phyloP scores from a whole-genome alignment of 2,797 vertebrate species.

The Xiphorhynchus erythropygius region DNA sequence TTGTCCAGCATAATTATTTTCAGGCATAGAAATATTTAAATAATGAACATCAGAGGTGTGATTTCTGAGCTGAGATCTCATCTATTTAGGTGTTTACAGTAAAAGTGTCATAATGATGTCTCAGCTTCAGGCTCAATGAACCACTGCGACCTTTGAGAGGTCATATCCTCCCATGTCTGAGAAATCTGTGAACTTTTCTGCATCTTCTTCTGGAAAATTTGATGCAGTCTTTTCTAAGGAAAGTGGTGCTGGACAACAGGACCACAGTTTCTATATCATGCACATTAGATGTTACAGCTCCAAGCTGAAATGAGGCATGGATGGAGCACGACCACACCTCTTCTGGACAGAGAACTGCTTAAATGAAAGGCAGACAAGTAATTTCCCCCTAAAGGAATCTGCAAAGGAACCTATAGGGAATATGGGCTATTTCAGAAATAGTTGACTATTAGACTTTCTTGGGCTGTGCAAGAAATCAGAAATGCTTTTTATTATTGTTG shows the following conservation, averaged over 20 bases:
- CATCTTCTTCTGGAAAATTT: background rate
- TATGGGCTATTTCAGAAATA: background rate
- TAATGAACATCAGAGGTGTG: background rate
- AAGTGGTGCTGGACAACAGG: background rate
- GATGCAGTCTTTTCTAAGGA: background rate
- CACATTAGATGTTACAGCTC: background rate
- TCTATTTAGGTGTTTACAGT: background rate
- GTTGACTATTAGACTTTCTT: background rate
- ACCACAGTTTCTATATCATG: background rate
- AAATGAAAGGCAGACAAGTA: background rate
- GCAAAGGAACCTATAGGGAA: background rate
- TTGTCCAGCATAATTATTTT: slow-evolving; percentile 13
- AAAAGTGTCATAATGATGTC: background rate
- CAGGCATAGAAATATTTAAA: slow-evolving; percentile 17
- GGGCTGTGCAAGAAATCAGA: background rate
- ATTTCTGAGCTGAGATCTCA: background rate
- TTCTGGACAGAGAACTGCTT: background rate
- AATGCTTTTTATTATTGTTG: background rate
- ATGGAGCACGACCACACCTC: background rate
- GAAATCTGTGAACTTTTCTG: background rate
- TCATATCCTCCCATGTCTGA: background rate
- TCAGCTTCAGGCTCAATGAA: background rate
- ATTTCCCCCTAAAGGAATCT: background rate
- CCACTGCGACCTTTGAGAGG: background rate
- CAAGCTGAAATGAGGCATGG: background rate